Conservation (phyloP, 2,797 vertebrate species). For the Chromobotia macracanthus region DNA sequence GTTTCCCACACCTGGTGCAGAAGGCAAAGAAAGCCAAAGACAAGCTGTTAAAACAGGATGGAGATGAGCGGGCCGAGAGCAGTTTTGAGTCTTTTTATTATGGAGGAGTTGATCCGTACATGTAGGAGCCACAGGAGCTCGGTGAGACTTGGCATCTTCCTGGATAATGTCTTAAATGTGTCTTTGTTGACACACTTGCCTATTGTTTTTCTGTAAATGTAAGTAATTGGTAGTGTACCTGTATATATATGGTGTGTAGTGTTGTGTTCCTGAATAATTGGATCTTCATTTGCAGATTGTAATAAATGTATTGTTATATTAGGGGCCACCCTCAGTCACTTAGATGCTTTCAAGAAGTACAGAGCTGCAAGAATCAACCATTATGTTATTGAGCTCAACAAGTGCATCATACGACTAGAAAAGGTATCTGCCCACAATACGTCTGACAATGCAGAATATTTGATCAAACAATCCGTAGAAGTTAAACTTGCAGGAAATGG, state of each 20-base stretch:
- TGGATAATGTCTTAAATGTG: too few species aligned
- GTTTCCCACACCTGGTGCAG: too few species aligned
- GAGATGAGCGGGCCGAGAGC: too few species aligned
- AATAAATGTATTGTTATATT: constrained; percentile 21
- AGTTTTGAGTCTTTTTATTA: too few species aligned
- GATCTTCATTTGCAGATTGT: not conserved
- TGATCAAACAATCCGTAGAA: not conserved
- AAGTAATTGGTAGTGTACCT: not conserved
- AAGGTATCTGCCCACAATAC: constrained; percentile 69
- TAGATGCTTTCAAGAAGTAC: constrained; percentile 93
- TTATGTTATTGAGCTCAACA: constrained; percentile 97
- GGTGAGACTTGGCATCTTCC: too few species aligned
- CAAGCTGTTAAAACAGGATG: too few species aligned
- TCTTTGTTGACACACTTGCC: too few species aligned
- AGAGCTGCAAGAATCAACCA: constrained; percentile 96
- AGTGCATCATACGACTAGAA: constrained; percentile 95
- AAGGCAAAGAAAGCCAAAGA: too few species aligned
- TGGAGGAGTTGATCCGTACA: too few species aligned
- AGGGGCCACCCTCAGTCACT: constrained; percentile 88
- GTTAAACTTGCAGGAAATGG: not conserved
- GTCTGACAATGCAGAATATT: not conserved
- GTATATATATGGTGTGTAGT: not conserved
- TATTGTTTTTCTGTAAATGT: not conserved
- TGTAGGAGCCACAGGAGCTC: too few species aligned
- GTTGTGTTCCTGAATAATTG: not conserved